Evolutionary conservation across 2,888 invertebrate species (phyloP).

Genomic region (Zele albiditarsus): DNA sequence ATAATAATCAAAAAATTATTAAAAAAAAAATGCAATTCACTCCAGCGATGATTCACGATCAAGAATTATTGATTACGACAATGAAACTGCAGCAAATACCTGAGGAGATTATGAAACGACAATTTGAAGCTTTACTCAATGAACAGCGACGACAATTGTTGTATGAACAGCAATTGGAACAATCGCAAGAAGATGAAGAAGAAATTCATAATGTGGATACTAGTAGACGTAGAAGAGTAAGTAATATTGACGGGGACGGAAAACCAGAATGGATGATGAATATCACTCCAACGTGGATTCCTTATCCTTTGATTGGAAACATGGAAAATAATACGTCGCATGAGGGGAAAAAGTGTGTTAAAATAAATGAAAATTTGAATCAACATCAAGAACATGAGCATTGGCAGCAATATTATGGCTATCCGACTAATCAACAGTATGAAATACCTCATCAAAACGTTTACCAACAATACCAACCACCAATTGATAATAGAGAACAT

Average conservation of each 20-base stretch:
- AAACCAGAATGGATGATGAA: constrained; percentile 67
- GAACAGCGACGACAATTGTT: constrained; percentile 63
- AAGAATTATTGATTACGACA: constrained; percentile 60
- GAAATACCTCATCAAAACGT: background rate
- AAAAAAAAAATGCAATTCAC: constrained; percentile 56
- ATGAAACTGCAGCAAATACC: constrained; percentile 64
- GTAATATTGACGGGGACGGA: constrained; percentile 51
- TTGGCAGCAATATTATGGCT: background rate
- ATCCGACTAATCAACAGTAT: constrained; percentile 8
- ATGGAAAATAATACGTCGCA: constrained; percentile 31
- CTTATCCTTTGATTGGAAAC: constrained; percentile 52
- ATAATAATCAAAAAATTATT: constrained; percentile 10
- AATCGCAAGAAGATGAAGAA: background rate
- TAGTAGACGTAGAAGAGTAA: constrained; percentile 36
- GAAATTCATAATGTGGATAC: constrained; percentile 19
- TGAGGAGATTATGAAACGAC: constrained; percentile 62
- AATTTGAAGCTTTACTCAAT: constrained; percentile 61
- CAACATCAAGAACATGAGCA: background rate
- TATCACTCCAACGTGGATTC: constrained; percentile 60
- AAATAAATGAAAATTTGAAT: constrained; percentile 6
- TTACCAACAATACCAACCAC: constrained; percentile 6
- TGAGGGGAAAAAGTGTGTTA: constrained; percentile 11
- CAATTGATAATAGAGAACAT: background rate
- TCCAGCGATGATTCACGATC: constrained; percentile 63
- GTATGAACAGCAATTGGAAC: constrained; percentile 49